Evolutionary conservation across 2,113 vertebrate species (phyloP), one percentile per base, ranked within the genome.

Genomic region (Xerus inauris): DNA sequence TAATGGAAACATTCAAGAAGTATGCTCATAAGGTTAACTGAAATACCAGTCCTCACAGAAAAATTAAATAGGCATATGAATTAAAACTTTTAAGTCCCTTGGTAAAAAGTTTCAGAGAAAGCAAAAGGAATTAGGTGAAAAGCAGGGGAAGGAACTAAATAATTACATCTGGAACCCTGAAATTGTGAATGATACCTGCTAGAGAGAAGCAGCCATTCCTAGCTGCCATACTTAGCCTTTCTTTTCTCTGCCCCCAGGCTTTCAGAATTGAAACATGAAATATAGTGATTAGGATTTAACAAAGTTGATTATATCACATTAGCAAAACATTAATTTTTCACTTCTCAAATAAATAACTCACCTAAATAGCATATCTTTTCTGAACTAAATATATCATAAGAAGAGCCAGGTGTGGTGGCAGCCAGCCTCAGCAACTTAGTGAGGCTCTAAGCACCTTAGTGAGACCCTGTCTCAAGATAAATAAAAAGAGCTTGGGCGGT

Each of bases 1-100:
- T 94, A 89, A 94, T 88, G 82, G 42, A 95, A 97, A n/a, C 95
- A 96, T 93, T n/a, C 87, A 96, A 87, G 97, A 98, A 98, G 97
- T 96, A 91, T 88, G 65, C 71, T 97, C 82, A 89, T 38, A 47
- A 94, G 93, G 94, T 62, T 96, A 95, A 40, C 94, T 83, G 79
- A 83, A 85, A 62, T 73, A 54, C 45, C 65, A 96, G 84, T 62
- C 9, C 88, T 65, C 49, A 57, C 65, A 93, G n/a, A 65, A 88
- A 80, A 79, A 72, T 77, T n/a, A 81, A 92, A 49, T 82, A 40
- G 42, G 45, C 19, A 45, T 47, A 32, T 62, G 38, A 73, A 35
- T 92, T 76, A 91, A 85, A 90, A 62, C 19, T 65, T 47, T 6
- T 71, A 24, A 64, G 54, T 54, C 45, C 84, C 9, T n/a, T 72